A percentile compares a stretch with the other conserved stretches of the same genome.
Conservation (phyloP, 2,113 vertebrate genomes). For the Ctenodactylus gundi region DNA sequence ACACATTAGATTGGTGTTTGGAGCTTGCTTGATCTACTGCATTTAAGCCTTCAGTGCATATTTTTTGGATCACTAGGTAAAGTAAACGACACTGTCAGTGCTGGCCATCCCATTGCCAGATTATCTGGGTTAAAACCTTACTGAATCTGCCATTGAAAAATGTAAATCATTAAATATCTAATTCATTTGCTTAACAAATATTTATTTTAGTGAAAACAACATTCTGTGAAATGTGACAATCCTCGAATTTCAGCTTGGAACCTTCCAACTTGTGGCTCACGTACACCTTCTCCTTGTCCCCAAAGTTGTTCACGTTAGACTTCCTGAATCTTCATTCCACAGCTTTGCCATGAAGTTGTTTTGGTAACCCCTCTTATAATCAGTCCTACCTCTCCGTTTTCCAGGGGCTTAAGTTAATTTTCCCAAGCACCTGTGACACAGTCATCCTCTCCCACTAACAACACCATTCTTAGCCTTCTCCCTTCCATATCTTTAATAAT, state of each 20-base stretch:
- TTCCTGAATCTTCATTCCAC: not conserved
- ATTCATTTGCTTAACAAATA: not conserved
- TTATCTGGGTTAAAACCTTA: not conserved
- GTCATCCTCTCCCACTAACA: not conserved
- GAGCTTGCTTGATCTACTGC: not conserved
- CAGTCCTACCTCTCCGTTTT: not conserved
- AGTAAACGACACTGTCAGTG: not conserved
- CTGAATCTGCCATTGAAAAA: constrained; percentile 17
- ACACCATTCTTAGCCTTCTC: not conserved
- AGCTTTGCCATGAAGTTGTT: not conserved
- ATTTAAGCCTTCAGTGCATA: not conserved
- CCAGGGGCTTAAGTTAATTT: not conserved
- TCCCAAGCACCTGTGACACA: not conserved
- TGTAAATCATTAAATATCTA: not conserved
- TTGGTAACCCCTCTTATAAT: not conserved
- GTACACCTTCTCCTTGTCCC: not conserved
- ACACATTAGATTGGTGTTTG: not conserved
- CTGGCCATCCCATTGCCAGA: not conserved
- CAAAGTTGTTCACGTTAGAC: not conserved
- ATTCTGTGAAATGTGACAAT: not conserved
- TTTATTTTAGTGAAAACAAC: not conserved
- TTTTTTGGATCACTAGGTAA: not conserved
- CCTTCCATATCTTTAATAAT: not conserved
- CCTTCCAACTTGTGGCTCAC: not conserved
- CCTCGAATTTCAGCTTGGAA: not conserved